Conservation (phyloP, 2,888 invertebrate genomes). For the Drosophila prolongata region DNA sequence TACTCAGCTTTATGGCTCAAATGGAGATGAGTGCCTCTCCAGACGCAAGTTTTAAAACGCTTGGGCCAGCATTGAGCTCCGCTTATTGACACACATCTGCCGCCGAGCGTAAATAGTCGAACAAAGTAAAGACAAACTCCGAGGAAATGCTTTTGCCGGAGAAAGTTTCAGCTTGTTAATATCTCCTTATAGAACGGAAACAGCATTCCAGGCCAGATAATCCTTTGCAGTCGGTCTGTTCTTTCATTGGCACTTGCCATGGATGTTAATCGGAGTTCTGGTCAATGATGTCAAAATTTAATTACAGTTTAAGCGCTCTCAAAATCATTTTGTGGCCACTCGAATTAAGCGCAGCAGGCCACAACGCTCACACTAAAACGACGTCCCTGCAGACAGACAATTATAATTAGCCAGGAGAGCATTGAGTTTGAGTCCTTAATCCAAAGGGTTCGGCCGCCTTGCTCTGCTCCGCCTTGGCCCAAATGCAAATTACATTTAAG, state of each 20-base stretch:
- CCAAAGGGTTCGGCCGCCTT: constrained; percentile 25
- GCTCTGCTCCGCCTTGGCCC: constrained; percentile 6
- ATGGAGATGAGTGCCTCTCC: constrained; percentile 31
- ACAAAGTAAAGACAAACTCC: background rate
- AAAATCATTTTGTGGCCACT: constrained; percentile 46
- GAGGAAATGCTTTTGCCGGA: background rate
- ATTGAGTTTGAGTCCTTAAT: constrained; percentile 33
- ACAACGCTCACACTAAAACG: constrained; percentile 31
- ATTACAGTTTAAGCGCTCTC: constrained; percentile 43
- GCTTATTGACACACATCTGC: constrained; percentile 50
- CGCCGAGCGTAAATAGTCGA: constrained; percentile 35
- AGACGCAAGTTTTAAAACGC: constrained; percentile 27
- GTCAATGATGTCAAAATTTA: constrained; percentile 44
- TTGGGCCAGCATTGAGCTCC: constrained; percentile 20
- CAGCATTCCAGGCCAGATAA: background rate
- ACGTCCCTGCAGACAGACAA: constrained; percentile 22
- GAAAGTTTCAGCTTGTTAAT: constrained; percentile 16
- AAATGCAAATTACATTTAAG: constrained; percentile 60
- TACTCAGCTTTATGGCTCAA: constrained; percentile 36
- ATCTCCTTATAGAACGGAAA: background rate
- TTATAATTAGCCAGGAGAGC: constrained; percentile 34
- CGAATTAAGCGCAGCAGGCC: constrained; percentile 45
- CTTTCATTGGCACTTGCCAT: background rate
- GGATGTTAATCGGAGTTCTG: constrained; percentile 12
- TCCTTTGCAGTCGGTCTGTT: background rate